Evolutionary conservation across 2,797 vertebrate species (phyloP).

Genomic region (Anguilla obscura): DNA sequence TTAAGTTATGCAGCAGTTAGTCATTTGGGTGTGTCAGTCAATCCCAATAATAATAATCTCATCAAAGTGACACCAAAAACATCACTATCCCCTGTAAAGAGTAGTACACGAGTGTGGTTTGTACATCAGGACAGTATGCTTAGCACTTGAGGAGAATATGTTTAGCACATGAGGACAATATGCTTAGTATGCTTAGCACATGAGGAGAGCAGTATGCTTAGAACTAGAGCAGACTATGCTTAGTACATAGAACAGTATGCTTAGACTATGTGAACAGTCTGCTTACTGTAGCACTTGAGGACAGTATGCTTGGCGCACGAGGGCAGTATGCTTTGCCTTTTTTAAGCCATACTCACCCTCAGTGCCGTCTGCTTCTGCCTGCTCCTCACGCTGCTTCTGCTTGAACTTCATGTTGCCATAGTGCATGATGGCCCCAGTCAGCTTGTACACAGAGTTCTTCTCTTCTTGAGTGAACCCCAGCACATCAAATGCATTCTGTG

Average conservation of each 20-base stretch:
- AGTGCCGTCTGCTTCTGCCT: slow-evolving; percentile 87
- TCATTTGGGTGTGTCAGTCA: not conserved
- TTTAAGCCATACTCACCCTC: slow-evolving; percentile 68
- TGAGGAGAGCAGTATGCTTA: too few species aligned
- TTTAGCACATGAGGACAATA: too few species aligned
- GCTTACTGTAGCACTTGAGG: too few species aligned
- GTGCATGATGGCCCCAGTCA: slow-evolving; percentile 90
- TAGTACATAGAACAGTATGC: too few species aligned
- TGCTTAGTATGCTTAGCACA: too few species aligned
- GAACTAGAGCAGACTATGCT: too few species aligned
- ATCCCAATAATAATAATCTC: not conserved
- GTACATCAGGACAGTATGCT: too few species aligned
- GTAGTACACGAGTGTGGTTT: too few species aligned
- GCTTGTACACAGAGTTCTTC: slow-evolving; percentile 87
- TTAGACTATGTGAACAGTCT: too few species aligned
- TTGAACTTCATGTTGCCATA: slow-evolving; percentile 94
- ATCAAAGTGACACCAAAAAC: not conserved
- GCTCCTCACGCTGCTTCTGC: slow-evolving; percentile 85
- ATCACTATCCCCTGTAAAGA: not conserved
- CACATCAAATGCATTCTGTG: slow-evolving; percentile 84
- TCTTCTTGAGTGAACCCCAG: slow-evolving; percentile 89
- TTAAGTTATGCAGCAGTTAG: not conserved
- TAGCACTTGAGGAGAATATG: too few species aligned
- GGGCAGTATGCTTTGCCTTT: too few species aligned
- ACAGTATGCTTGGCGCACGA: too few species aligned